Evolutionary conservation across 2,113 vertebrate genomes (phyloP).

Genomic region (Dryoscopus gambensis): DNA sequence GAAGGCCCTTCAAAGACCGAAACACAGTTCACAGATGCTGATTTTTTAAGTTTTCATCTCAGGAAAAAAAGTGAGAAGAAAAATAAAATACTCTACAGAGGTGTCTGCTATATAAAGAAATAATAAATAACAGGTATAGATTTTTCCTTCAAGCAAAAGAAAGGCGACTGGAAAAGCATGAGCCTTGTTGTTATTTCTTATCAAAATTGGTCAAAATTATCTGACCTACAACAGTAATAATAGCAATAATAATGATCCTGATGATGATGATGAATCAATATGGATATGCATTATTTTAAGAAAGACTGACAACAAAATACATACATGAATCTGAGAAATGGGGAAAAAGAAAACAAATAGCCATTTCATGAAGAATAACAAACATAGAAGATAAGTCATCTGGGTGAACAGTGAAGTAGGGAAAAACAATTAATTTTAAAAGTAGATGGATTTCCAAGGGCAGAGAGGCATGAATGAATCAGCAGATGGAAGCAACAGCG

Average conservation of each 20-base stretch:
- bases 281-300: not conserved
- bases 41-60: not conserved
- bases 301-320: not conserved
- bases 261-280: not conserved
- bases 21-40: not conserved
- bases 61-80: not conserved
- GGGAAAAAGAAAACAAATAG: not conserved
- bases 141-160: not conserved
- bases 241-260: not conserved
- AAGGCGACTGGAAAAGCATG: not conserved
- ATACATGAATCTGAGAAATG: not conserved
- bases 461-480: not conserved
- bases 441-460: not conserved
- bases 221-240: not conserved
- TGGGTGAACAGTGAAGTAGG: not conserved
- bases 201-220: not conserved
- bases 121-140: not conserved
- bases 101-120: not conserved
- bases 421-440: not conserved
- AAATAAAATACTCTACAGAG: not conserved
- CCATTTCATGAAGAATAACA: not conserved
- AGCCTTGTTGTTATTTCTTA: not conserved
- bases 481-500: not conserved
- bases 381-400: not conserved
- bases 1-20: constrained; percentile 3